Evolutionary conservation across 2,797 vertebrate species (phyloP).

Genomic region (Myotis myotis): DNA sequence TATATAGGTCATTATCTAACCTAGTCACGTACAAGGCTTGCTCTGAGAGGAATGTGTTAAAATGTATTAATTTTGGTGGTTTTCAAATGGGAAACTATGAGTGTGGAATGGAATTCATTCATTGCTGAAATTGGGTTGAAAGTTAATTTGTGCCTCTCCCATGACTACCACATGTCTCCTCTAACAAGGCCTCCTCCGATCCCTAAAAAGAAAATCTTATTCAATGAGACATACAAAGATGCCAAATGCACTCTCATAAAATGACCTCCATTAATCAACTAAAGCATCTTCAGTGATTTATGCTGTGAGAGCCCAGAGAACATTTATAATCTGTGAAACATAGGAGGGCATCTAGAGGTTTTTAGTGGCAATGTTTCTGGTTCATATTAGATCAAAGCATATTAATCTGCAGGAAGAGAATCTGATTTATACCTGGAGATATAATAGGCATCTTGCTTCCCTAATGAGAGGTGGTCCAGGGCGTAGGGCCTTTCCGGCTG

Average conservation of each 20-base stretch:
- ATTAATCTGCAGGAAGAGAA: neutral
- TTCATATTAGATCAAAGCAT: constrained; percentile 19
- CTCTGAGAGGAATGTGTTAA: neutral
- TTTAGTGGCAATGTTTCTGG: constrained; percentile 24
- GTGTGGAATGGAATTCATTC: neutral
- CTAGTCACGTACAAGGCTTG: neutral
- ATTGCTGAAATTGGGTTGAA: constrained; percentile 10
- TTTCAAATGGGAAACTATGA: neutral
- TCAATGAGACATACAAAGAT: neutral
- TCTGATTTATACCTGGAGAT: constrained; percentile 20
- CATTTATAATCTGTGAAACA: constrained; percentile 50
- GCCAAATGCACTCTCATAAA: constrained; percentile 37
- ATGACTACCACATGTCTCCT: neutral
- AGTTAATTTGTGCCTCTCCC: constrained; percentile 21
- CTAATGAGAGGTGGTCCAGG: neutral
- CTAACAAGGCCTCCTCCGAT: neutral
- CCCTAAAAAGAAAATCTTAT: constrained; percentile 17
- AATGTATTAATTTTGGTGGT: neutral
- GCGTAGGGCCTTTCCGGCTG: neutral
- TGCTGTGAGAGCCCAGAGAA: neutral
- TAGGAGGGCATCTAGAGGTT: neutral
- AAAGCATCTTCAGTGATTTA: constrained; percentile 59
- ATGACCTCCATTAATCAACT: constrained; percentile 55
- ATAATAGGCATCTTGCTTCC: neutral
- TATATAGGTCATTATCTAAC: neutral